phyloP scores from a whole-genome alignment of 2,113 vertebrate genomes.

The Vulpes lagopus region DNA sequence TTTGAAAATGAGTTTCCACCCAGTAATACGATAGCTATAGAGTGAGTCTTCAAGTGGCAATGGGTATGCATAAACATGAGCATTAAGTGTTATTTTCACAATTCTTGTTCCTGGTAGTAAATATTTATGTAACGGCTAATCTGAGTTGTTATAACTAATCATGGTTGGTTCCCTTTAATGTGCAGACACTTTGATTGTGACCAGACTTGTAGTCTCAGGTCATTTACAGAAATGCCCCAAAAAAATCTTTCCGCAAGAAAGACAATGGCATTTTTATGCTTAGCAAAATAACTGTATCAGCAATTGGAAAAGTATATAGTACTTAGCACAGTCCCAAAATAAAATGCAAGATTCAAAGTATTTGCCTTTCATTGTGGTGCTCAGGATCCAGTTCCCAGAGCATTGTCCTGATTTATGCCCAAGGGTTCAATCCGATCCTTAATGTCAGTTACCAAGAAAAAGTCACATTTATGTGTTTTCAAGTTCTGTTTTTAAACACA shows the following conservation, averaged over 20 bases:
- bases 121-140: constrained; percentile 74
- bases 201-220: constrained; percentile 74
- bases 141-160: constrained; percentile 70
- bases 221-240: constrained; percentile 77
- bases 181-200: constrained; percentile 77
- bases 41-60: background rate
- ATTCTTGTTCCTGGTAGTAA: constrained; percentile 65
- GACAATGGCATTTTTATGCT: constrained; percentile 77
- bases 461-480: constrained; percentile 76
- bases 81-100: constrained; percentile 63
- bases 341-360: constrained; percentile 82
- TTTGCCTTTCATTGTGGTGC: constrained; percentile 80
- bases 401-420: constrained; percentile 73
- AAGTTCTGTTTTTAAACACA: constrained; percentile 83
- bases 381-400: constrained; percentile 78
- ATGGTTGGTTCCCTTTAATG: constrained; percentile 72
- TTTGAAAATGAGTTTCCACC: constrained; percentile 62
- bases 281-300: constrained; percentile 81
- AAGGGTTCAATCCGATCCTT: constrained; percentile 82
- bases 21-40: constrained; percentile 18
- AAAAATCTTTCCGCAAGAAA: constrained; percentile 70
- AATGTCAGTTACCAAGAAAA: constrained; percentile 84
- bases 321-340: constrained; percentile 80
- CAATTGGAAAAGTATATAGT: constrained; percentile 81
- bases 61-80: constrained; percentile 62